Evolutionary conservation across 2,113 vertebrate species (phyloP), one percentile per base, ranked within the genome.

Genomic region (Phaethornis superciliosus): DNA sequence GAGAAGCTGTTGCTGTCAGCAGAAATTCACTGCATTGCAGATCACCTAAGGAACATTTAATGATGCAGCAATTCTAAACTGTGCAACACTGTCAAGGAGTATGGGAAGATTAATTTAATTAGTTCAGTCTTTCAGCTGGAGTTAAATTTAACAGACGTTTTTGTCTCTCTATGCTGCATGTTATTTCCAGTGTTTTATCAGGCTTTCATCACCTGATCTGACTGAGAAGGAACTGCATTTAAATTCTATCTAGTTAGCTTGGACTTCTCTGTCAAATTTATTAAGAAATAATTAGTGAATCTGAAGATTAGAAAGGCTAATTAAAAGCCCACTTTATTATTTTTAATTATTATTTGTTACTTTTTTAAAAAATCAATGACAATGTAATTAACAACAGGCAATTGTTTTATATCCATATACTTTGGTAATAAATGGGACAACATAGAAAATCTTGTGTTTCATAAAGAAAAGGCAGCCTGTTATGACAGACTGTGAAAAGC

Each of bases 71-170:
- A 5, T 79, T 85, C 33, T 51, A 64, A 75, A 35, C 56, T 92
- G 81, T 88, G 62, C 64, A 28, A 91, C 76, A 63, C 19, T 88
- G 75, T 88, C 76, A 77, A 59, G 55, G 52, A 90, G 52, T 44
- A 67, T 37, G 33, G 59, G 68, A 76, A 92, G 92, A 96, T 90
- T 86, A 83, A 88, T 83, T 85, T 85, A 72, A 82, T 95, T 88
- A 60, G 37, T 77, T 16, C 33, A 70, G 33, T 83, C 20, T 88
- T 91, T 86, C 64, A 44, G 88, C 80, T 81, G 67, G 35, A 60
- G 24, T 88, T 72, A 69, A 72, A 62, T 20, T 72, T 88, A 85
- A 78, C 27, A 78, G 30, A 21, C n/a, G 52, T 68, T 89, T 87
- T 90, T 46, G 71, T 94, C 40, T 83, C 4, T 3, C 23, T 64